Evolutionary conservation across 2,113 vertebrate species (phyloP), one percentile per base, ranked within the genome.

Genomic region (Ramphastos sulfuratus): DNA sequence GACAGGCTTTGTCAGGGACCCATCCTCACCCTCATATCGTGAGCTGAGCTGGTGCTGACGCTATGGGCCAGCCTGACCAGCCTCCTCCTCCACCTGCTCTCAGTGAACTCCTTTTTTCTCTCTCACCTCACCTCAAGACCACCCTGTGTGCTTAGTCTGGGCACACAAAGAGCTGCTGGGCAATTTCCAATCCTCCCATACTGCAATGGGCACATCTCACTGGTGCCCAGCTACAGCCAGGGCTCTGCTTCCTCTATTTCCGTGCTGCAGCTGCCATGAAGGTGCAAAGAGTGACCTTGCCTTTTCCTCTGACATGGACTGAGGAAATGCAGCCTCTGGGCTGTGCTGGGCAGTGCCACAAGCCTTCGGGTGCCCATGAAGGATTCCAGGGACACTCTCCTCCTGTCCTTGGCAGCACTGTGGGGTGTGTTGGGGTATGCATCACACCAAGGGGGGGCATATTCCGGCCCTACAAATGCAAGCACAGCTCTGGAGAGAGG

Each of bases 361-460:
- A 33, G 39, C 44, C 52, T 13, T 42, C 4, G 4, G 19, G n/a
- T 16, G 37, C 27, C 73, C 2, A 0, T 2, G 31, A 35, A 44
- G 35, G 14, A 15, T 21, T 15, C 9, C n/a, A 4, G 60, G 55
- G 86, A 12, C 46, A 16, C 21, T 33, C 10, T 25, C 12, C 30
- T 10, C 27, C 72, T 25, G 31, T 10, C 61, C 58, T 23, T 12
- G 10, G 46, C 63, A 66, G 9, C 55, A 10, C 0, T 11, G 67
- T 18, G 0, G 1, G 6, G 20, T 5, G 7, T 18, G 11, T 2
- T 4, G 58, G 63, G 52, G 4, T 13, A 1, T 1, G 19, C 31
- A 12, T 39, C 18, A 6, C 44, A 0, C 18, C 0, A 42, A 6
- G 8, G 8, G 4, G 3, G 44, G 37, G 17, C 28, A 44, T 12